These are phyloP conservation scores for Drosophila burlai DNA, from an alignment of 1,140 invertebrate genomes.

Conservation along the genomic window DNA sequence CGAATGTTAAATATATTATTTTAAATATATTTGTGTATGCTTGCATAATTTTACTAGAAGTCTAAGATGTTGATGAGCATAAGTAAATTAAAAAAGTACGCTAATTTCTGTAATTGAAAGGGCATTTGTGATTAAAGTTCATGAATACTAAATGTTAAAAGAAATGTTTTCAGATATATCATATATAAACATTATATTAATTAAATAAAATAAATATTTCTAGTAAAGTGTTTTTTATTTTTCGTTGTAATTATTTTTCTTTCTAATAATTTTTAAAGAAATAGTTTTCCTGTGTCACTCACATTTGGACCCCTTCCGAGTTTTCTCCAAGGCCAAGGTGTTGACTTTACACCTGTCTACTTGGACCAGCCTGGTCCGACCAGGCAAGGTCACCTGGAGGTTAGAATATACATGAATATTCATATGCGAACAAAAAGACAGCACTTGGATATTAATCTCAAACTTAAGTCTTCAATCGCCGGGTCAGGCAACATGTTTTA, in stretches of 20 bases:
- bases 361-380: not conserved
- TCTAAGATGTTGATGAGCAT: not conserved
- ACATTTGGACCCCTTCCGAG: not conserved
- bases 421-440: slow-evolving; percentile 16
- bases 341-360: slow-evolving; percentile 24
- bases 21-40: too few relatives aligned
- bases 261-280: not conserved
- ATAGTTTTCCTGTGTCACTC: not conserved
- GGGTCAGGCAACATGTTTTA: slow-evolving; percentile 29
- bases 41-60: not conserved
- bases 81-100: not conserved
- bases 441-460: slow-evolving; percentile 26
- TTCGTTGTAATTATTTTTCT: not conserved
- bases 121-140: not conserved
- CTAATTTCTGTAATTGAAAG: not conserved
- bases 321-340: slow-evolving; percentile 10
- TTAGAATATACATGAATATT: slow-evolving; percentile 29
- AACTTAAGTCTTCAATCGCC: slow-evolving; percentile 32
- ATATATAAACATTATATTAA: too few relatives aligned
- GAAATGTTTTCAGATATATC: too few relatives aligned
- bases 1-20: not conserved
- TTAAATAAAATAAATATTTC: too few relatives aligned
- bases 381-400: slow-evolving; percentile 25
- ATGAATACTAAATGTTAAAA: too few relatives aligned
- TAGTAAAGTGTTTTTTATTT: too few relatives aligned